Evolutionary conservation across 2,113 vertebrate genomes (phyloP).

Genomic region (Centropus unirufus): DNA sequence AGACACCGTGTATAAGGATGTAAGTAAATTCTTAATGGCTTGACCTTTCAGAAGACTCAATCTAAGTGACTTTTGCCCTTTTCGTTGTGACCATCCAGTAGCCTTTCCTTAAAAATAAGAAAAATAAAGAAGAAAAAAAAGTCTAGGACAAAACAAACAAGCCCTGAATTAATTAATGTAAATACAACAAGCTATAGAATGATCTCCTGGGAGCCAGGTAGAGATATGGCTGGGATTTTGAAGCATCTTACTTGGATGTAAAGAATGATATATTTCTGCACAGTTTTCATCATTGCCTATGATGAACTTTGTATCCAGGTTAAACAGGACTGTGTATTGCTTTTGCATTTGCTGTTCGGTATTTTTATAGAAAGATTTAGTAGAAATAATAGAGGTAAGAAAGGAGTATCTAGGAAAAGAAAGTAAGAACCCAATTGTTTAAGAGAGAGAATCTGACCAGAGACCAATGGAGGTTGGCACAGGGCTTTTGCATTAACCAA

Average conservation of each 20-base stretch:
- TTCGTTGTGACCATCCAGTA: constrained; percentile 10
- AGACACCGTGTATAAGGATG: background rate
- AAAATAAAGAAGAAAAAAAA: background rate
- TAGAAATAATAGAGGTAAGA: background rate
- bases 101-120: background rate
- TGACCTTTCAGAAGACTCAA: constrained; percentile 54
- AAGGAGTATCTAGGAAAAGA: background rate
- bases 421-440: background rate
- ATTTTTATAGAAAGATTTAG: background rate
- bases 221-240: background rate
- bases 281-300: background rate
- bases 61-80: constrained; percentile 50
- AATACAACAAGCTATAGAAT: background rate
- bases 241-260: background rate
- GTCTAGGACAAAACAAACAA: background rate
- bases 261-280: constrained; percentile 21
- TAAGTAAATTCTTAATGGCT: constrained; percentile 51
- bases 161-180: constrained; percentile 14
- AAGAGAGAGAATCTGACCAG: background rate
- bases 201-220: background rate
- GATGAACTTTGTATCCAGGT: background rate
- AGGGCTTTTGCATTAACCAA: background rate
- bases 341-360: background rate
- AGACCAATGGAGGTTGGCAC: background rate
- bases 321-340: background rate